A percentile compares a stretch with the other conserved stretches of the same genome.
Conservation (phyloP, 2,888 invertebrate genomes). For the Nomada fabriciana region DNA sequence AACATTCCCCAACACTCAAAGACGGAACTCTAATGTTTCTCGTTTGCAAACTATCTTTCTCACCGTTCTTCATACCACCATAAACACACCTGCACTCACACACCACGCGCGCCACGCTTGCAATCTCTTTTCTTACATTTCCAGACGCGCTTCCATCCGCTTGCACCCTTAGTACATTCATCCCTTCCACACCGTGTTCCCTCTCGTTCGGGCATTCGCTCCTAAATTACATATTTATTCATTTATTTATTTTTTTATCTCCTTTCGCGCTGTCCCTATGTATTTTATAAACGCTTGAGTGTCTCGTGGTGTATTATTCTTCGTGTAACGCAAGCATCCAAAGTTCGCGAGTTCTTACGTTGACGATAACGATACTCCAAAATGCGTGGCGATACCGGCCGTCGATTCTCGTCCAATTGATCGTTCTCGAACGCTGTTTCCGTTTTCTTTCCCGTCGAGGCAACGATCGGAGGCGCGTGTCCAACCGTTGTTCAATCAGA, state of each 20-base stretch:
- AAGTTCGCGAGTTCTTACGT: slow-evolving; percentile 36
- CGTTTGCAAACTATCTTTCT: slow-evolving; percentile 45
- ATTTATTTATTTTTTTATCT: neutral
- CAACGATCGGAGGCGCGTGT: neutral
- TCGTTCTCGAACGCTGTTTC: neutral
- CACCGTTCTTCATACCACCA: slow-evolving; percentile 23
- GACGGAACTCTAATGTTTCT: slow-evolving; percentile 75
- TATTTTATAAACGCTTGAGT: slow-evolving; percentile 57
- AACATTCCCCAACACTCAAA: slow-evolving; percentile 78
- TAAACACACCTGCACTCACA: slow-evolving; percentile 27
- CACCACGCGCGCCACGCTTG: slow-evolving; percentile 7
- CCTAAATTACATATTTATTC: slow-evolving; percentile 37
- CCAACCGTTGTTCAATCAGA: too few relatives aligned
- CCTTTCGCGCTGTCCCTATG: slow-evolving; percentile 12
- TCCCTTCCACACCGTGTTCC: neutral
- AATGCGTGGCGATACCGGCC: slow-evolving; percentile 22
- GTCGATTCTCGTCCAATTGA: too few relatives aligned
- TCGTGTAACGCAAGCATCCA: slow-evolving; percentile 29
- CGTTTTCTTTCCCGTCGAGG: neutral
- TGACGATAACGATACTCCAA: slow-evolving; percentile 32
- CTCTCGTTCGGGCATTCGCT: slow-evolving; percentile 13
- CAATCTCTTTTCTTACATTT: neutral
- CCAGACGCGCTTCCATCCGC: too few relatives aligned
- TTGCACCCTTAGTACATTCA: neutral
- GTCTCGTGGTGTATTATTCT: slow-evolving; percentile 33